Base-by-base conservation (phyloP, 2,888 invertebrate species). In the Spisula subtruncata region DNA sequence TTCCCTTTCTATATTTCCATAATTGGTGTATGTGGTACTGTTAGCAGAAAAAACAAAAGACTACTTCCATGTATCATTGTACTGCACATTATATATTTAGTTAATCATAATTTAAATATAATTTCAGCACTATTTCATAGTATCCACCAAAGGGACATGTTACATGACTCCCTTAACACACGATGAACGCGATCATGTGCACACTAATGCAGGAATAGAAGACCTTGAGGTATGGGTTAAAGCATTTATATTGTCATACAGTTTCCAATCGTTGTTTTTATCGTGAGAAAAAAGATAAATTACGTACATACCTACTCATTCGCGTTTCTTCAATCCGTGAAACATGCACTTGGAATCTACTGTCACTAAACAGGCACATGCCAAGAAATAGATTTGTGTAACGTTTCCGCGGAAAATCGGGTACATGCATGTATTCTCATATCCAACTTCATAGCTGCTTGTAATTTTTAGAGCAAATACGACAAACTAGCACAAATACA, bases 161-260 rank as follows among this genome's bases (percentile, higher is more conserved):
- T 90, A 48, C 51, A 54, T 90, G 41, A 87, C 83, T 46, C 66
- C 81, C 6, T 51, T 90, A 29, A 85, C 82, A 1, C 79, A 60
- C 14, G 85, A 82, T 2, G 89, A 90, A 85, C 54, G 48, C 54
- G 89, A 90, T 20, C 89, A 90, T 35, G 89, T 90, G 60, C 87
- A 90, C 56, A 90, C 87, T 14, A 81, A 48, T 46, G 46, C 48
- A 41, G 89, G 89, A 60, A 81, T 90, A n/a, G 89, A 90, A 48
- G 87, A 87, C 41, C 46, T 90, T 5, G 89, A 90, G 87, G 89
- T 87, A 82, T 75, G 25, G 41, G 41, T 2, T 8, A 2, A 41
- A 41, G 41, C 4, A 2, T 41, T 41, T 56, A 20, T 6, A n/a
- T n/a, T 56, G 56, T 56, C 56, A 56, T 56, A n/a, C 0, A 56